Evolutionary conservation across 2,113 vertebrate species (phyloP).

Genomic region (Notothenia coriiceps): DNA sequence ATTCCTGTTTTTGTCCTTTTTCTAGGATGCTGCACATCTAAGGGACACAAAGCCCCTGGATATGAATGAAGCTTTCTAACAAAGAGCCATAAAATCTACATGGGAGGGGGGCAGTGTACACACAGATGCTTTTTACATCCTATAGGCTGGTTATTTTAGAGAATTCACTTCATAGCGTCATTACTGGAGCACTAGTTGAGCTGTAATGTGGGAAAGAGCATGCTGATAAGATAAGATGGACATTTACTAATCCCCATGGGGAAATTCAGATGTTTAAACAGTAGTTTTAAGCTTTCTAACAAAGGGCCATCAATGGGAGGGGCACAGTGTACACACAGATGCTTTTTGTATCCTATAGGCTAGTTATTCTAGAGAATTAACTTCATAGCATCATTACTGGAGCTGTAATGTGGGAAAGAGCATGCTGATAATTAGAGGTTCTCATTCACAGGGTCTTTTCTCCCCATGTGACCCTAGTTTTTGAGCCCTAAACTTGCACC

Average conservation of each 20-base stretch:
- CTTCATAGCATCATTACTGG: background rate
- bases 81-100: slow-evolving; percentile 68
- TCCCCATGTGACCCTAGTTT: slow-evolving; percentile 54
- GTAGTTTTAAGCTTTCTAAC: slow-evolving; percentile 7
- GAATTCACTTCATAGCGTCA: background rate
- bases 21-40: slow-evolving; percentile 76
- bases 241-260: too few species aligned
- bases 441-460: slow-evolving; percentile 42
- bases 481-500: slow-evolving; percentile 34
- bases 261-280: too few species aligned
- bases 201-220: slow-evolving; percentile 68
- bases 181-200: background rate
- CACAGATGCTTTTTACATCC: background rate
- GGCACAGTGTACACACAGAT: background rate
- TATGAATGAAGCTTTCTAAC: slow-evolving; percentile 65
- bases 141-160: slow-evolving; percentile 12
- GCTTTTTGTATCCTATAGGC: background rate
- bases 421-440: slow-evolving; percentile 65
- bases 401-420: slow-evolving; percentile 63
- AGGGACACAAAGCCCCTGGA: slow-evolving; percentile 53
- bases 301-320: slow-evolving; percentile 71
- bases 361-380: slow-evolving; percentile 18
- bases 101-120: slow-evolving; percentile 16
- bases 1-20: slow-evolving; percentile 16
- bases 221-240: slow-evolving; percentile 47